Evolutionary conservation across 2,888 invertebrate genomes (phyloP), one percentile per base, ranked within the genome.

Genomic region (Drosophila ezoana): DNA sequence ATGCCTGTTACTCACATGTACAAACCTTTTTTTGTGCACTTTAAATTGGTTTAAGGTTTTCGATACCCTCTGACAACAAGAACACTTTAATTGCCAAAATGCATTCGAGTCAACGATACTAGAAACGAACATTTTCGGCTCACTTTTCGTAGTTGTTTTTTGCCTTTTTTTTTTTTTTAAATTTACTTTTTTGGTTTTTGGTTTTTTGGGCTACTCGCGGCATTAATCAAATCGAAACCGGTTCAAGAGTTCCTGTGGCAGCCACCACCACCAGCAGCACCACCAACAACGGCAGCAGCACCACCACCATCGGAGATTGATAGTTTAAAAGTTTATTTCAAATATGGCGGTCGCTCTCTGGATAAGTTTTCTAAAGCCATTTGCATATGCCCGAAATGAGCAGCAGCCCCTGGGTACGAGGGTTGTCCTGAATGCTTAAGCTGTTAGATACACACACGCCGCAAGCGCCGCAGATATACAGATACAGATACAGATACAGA

Each of bases 191-290:
- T 49, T 40, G 40, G 44, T 18, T 38, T 57, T 57, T 44, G 57
- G 60, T 62, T 59, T 38, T 61, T 54, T 66, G 41, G 20, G 45
- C 59, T 65, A 57, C 41, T 57, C 40, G 56, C 70, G 68, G 84
- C 75, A 82, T 86, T 86, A 86, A 86, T 89, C 86, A 80, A 88
- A 82, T 80, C 49, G 74, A 88, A 86, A 86, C 86, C 86, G 89
- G 86, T 86, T 79, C 64, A 32, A 28, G 16, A 62, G 49, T 23
- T 54, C 20, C 67, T 76, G 71, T 60, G 57, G 49, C 59, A 72
- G 77, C 66, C 51, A 63, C 72, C 84, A 80, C 60, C 86, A 79
- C 28, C 48, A 59, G 0, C 20, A 61, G 2, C 47, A 68, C 1
- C 44, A 60, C 28, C 33, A 23, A 6, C 23, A 23, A 23, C 23